These are phyloP conservation scores for Cygnus buccinator DNA, from an alignment of 2,113 vertebrate species.

Conservation along the genomic window DNA sequence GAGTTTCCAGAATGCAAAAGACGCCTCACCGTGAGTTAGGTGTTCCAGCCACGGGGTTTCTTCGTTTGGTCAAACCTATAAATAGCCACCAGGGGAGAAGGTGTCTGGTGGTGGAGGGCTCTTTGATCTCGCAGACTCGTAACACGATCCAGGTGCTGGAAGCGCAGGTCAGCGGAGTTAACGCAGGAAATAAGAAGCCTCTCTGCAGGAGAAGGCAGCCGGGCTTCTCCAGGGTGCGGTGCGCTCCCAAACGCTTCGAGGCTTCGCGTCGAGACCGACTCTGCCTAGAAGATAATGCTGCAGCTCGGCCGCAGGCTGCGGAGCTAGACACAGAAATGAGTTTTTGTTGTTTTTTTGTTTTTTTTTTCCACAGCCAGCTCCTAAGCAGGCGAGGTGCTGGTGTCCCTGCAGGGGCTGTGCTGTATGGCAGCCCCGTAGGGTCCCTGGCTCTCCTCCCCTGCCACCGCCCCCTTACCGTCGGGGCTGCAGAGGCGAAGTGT, in stretches of 20 bases:
- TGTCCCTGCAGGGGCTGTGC: background rate
- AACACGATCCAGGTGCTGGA: background rate
- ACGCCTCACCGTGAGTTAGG: rapidly evolving
- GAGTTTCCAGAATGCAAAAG: background rate
- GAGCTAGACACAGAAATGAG: background rate
- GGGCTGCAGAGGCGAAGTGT: background rate
- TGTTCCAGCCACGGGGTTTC: rapidly evolving
- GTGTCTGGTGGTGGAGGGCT: background rate
- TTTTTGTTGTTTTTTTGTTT: too few species aligned
- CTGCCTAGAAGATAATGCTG: background rate
- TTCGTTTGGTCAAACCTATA: background rate
- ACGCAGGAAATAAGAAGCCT: background rate
- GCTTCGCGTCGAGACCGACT: background rate
- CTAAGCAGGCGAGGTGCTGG: background rate
- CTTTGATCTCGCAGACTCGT: background rate
- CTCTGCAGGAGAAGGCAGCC: background rate
- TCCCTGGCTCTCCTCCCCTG: background rate
- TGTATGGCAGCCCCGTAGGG: rapidly evolving
- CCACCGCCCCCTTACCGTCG: background rate
- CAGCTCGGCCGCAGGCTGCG: background rate
- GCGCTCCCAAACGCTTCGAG: background rate
- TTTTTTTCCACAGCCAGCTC: background rate
- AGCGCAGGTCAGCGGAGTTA: background rate
- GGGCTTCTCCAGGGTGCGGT: background rate
- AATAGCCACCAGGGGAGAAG: background rate